These are phyloP conservation scores for Nymphicus hollandicus DNA, from an alignment of 2,113 vertebrate species.

Conservation along the genomic window DNA sequence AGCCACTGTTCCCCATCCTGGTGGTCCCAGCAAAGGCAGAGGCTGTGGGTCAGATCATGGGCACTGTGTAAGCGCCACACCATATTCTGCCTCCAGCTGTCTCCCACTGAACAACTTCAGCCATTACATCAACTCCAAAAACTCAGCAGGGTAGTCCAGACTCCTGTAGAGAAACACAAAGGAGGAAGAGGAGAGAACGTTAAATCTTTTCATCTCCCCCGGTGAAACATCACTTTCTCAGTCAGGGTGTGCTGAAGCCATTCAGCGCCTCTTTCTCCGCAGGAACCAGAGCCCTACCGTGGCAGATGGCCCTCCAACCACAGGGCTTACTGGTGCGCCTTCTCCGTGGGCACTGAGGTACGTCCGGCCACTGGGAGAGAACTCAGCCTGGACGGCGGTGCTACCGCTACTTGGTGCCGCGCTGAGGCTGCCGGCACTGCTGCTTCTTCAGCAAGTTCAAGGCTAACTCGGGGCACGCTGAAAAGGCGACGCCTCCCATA, in stretches of 20 bases:
- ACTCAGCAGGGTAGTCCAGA: neutral
- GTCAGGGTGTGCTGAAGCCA: neutral
- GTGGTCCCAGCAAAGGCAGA: neutral
- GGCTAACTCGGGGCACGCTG: neutral
- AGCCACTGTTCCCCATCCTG: slow-evolving; percentile 76
- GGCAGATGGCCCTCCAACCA: neutral
- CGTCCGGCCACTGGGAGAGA: rapidly evolving
- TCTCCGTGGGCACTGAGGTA: neutral
- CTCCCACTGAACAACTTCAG: neutral
- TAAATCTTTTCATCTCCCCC: neutral
- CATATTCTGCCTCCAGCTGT: neutral
- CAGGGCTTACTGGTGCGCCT: neutral
- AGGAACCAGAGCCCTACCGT: neutral
- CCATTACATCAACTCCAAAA: neutral
- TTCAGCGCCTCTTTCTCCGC: rapidly evolving
- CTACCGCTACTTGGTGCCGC: neutral
- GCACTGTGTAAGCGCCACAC: neutral
- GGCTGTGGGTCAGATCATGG: neutral
- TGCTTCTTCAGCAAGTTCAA: neutral
- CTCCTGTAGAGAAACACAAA: neutral
- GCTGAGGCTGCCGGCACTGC: neutral
- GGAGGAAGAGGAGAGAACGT: neutral
- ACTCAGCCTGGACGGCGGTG: neutral
- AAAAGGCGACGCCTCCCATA: neutral
- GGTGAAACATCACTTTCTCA: neutral